Base-by-base conservation (phyloP, 92 coral and sea anemone genomes). In the Nematostella vectensis region DNA sequence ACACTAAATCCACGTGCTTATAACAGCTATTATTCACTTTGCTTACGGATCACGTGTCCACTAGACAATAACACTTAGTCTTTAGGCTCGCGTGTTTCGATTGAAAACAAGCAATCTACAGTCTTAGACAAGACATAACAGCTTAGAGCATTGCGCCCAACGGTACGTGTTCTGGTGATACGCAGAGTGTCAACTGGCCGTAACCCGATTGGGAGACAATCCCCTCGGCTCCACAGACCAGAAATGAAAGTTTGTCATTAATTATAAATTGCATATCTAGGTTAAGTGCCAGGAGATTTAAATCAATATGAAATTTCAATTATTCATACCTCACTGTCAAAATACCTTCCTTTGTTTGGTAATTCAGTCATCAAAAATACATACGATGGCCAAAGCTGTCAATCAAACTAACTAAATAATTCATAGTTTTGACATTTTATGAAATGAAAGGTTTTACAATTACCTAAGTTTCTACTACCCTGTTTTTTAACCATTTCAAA, bases 241-340 rank as follows among this genome's bases (percentile, higher is more conserved):
- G 51, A 45, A 45, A 6, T 45, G 51, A 45, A 45, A 17, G 51
- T 45, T 10, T 11, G 51, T 45, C 51, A 45, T 45, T 19, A 45
- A 45, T 45, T 70, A 85, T 85, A 51, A 81, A 79, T 80, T 24
- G 62, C 25, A 29, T 11, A 62, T 63, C 77, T 67, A 71, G 95
- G 84, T 75, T 75, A 80, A 85, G 95, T 85, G 95, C 71, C 83
- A 85, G 76, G 71, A 73, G 82, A 77, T 81, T 80, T 74, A 64
- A 70, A 85, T 85, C 84, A 80, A 85, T 68, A 81, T 81, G 88
- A 85, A 85, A 81, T 85, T 85, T 85, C 75, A 85, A 85, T 85
- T 65, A 85, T 85, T 85, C 68, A 85, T 81, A 64, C 67, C 67
- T 75, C 70, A 68, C 83, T 75, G 84, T 75, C 80, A 71, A 79